Evolutionary conservation across 2,113 vertebrate genomes (phyloP).

Genomic region (Hypanus sabinus): DNA sequence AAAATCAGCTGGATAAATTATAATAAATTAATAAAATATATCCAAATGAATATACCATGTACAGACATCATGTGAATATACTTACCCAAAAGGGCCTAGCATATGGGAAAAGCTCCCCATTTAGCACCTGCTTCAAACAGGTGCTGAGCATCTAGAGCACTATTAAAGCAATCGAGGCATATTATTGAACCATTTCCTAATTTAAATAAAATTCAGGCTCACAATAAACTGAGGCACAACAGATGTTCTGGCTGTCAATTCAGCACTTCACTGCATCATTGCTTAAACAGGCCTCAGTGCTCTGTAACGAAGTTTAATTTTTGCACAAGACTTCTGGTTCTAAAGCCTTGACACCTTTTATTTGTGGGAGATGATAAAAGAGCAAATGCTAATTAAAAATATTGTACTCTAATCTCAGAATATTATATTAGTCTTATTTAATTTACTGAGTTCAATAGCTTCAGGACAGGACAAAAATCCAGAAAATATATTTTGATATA

Average conservation of each 20-base stretch:
- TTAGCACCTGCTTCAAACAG: conserved; percentile 16
- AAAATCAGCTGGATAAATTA: not conserved
- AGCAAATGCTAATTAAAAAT: not conserved
- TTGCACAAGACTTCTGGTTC: not conserved
- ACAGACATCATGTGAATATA: not conserved
- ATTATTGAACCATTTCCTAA: not conserved
- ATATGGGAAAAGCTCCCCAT: conserved; percentile 9
- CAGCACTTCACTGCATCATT: conserved; percentile 1
- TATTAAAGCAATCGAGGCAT: not conserved
- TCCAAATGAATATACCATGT: not conserved
- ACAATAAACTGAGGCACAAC: not conserved
- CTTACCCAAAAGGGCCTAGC: not conserved
- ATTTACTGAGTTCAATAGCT: not conserved
- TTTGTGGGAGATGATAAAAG: not conserved
- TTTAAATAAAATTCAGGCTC: conserved; percentile 15
- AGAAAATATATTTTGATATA: not conserved
- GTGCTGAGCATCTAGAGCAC: not conserved
- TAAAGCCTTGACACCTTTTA: not conserved
- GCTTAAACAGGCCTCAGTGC: not conserved
- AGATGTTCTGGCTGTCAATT: not conserved
- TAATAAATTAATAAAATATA: not conserved
- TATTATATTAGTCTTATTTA: not conserved
- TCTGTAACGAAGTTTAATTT: not conserved
- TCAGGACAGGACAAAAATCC: not conserved
- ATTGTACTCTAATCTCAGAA: not conserved